phyloP scores from a whole-genome alignment of 2,113 vertebrate genomes.

The Larimichthys polyactis region DNA sequence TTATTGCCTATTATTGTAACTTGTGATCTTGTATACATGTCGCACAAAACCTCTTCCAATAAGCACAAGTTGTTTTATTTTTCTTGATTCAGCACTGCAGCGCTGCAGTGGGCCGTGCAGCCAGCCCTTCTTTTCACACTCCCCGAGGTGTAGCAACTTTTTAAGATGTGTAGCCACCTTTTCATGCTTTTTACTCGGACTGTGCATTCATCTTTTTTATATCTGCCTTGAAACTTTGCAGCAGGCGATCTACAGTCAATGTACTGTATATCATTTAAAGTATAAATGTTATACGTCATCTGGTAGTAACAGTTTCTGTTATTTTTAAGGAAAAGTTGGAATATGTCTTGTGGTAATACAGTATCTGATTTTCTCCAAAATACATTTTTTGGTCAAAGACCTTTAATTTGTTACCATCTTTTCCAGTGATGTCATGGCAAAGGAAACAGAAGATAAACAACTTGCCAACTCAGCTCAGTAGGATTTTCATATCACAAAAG shows the following conservation, averaged over 20 bases:
- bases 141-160: conserved; percentile 38
- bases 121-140: conserved; percentile 32
- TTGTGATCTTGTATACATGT: conserved; percentile 2
- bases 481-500: conserved; percentile 47
- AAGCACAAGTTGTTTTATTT: conserved; percentile 31
- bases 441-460: conserved; percentile 52
- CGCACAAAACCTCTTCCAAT: conserved; percentile 17
- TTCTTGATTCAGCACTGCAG: conserved; percentile 41
- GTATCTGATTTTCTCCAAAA: background rate
- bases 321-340: background rate
- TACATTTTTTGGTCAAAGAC: background rate
- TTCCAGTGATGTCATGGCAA: conserved; percentile 42
- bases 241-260: background rate
- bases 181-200: background rate
- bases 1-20: conserved; percentile 4
- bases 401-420: background rate
- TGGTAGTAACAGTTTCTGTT: conserved; percentile 10
- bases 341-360: background rate
- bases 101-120: background rate
- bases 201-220: conserved; percentile 12
- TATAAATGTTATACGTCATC: background rate
- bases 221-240: conserved; percentile 9
- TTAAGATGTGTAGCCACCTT: conserved; percentile 33
- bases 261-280: background rate
- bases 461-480: conserved; percentile 36